Conservation (phyloP, 2,113 vertebrate genomes). For the Brachypodius melanocephalos region DNA sequence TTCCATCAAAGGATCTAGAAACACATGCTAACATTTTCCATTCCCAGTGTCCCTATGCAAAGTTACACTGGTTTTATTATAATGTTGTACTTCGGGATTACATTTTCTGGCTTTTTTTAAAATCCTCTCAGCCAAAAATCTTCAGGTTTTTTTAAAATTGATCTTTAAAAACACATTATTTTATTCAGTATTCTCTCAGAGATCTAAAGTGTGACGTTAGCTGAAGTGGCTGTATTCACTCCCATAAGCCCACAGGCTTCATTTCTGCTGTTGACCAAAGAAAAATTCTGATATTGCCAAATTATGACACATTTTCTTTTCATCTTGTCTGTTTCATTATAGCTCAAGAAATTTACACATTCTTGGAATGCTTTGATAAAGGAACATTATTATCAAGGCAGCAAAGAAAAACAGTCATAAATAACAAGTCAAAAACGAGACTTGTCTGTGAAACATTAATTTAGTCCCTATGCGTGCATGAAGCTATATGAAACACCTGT, state of each 20-base stretch:
- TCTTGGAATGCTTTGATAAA: neutral
- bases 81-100: neutral
- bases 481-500: neutral
- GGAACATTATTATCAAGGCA: neutral
- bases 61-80: neutral
- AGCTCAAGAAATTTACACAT: neutral
- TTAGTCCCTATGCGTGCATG: neutral
- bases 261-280: neutral
- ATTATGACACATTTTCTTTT: neutral
- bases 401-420: neutral
- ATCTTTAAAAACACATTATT: neutral
- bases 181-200: neutral
- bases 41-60: neutral
- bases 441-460: neutral
- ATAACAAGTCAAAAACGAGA: neutral
- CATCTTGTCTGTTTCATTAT: neutral
- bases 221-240: neutral
- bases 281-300: neutral
- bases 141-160: neutral
- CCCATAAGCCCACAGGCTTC: neutral
- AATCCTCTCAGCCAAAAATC: neutral
- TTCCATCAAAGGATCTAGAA: slow-evolving; percentile 1
- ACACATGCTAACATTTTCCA: neutral
- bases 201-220: neutral
- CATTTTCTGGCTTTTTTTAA: neutral